Evolutionary conservation across 2,113 vertebrate species (phyloP).

Genomic region (Sus scrofa): DNA sequence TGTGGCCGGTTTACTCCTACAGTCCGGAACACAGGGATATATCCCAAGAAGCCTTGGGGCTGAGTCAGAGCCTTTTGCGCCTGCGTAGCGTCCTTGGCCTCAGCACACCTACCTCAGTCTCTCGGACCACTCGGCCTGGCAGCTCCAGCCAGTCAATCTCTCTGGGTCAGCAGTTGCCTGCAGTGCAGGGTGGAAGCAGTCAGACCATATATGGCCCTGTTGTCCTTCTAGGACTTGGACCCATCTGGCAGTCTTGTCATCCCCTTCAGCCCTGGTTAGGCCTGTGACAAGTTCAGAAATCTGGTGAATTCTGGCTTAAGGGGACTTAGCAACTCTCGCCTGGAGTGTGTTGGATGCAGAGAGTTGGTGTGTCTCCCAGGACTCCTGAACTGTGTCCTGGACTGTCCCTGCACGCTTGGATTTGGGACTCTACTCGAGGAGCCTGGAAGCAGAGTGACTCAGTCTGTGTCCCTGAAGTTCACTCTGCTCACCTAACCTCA

Average conservation of each 20-base stretch:
- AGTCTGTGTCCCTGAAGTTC: accelerated
- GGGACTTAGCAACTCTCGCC: neutral
- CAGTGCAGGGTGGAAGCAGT: accelerated
- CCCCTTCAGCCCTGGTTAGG: neutral
- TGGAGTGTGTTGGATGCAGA: neutral
- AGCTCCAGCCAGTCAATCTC: neutral
- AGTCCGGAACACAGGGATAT: neutral
- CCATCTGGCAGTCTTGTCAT: neutral
- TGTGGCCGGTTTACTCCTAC: neutral
- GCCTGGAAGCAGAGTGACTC: neutral
- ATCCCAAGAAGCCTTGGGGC: neutral
- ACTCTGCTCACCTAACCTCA: neutral
- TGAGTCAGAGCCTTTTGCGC: neutral
- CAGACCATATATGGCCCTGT: neutral
- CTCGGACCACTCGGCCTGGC: neutral
- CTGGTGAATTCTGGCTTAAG: neutral
- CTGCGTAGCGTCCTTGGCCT: accelerated
- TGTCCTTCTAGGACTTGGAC: neutral
- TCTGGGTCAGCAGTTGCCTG: neutral
- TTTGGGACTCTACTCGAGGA: too few species aligned
- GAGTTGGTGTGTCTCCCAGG: neutral
- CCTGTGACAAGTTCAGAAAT: neutral
- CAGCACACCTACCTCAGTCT: neutral
- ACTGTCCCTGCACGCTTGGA: neutral
- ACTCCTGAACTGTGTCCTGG: neutral